These are phyloP conservation scores for Theristus sp. DNA, from an alignment of 2,888 invertebrate species.

Conservation along the genomic window DNA sequence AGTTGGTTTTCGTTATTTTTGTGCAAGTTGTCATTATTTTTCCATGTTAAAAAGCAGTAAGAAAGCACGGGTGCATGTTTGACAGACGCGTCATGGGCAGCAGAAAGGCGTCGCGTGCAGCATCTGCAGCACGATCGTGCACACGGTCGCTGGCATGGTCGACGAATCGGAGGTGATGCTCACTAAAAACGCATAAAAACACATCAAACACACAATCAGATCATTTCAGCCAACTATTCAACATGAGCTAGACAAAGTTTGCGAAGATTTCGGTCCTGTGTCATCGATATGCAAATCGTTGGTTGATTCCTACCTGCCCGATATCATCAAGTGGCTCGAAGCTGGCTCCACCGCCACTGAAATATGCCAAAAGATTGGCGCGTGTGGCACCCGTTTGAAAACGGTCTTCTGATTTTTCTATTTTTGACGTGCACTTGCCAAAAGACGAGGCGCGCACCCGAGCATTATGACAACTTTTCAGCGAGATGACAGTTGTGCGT, in stretches of 20 bases:
- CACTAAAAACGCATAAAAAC: too few species aligned
- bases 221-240: neutral
- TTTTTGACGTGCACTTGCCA: neutral
- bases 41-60: too few species aligned
- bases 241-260: neutral
- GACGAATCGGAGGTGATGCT: too few species aligned
- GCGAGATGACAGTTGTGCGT: neutral
- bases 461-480: too few species aligned
- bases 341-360: neutral
- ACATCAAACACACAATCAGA: too few species aligned
- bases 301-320: neutral
- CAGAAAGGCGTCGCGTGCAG: neutral
- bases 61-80: too few species aligned
- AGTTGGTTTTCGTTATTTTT: too few species aligned
- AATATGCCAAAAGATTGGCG: neutral
- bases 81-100: too few species aligned
- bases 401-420: too few species aligned
- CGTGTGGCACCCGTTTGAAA: too few species aligned
- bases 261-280: neutral
- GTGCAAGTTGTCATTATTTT: too few species aligned
- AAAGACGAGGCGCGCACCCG: neutral
- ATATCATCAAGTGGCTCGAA: neutral
- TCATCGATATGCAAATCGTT: neutral
- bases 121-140: neutral
- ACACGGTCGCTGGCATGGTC: neutral